Evolutionary conservation across 2,797 vertebrate genomes (phyloP).

Genomic region (Eleutherodactylus coqui): DNA sequence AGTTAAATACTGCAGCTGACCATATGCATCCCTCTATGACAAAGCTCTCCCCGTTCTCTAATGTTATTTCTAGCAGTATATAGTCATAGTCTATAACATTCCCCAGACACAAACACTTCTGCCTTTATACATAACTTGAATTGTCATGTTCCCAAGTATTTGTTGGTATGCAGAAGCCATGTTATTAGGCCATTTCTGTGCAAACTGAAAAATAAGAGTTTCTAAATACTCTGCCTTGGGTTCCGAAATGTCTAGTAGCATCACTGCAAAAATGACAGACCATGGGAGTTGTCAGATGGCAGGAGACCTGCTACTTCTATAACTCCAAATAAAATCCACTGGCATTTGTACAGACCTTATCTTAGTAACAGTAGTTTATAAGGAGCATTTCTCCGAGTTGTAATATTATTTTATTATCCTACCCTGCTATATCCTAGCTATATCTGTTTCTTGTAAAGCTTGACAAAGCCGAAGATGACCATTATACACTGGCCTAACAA

Average conservation of each 20-base stretch:
- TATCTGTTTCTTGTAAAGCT: too few species aligned
- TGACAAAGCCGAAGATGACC: too few species aligned
- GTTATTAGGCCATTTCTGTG: background rate
- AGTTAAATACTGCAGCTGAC: too few species aligned
- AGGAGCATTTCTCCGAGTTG: too few species aligned
- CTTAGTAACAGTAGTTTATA: too few species aligned
- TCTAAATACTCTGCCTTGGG: background rate
- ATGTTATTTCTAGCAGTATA: too few species aligned
- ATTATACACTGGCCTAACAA: too few species aligned
- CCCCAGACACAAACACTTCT: background rate
- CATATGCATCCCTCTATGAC: too few species aligned
- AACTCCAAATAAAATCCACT: background rate
- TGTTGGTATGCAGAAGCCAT: background rate
- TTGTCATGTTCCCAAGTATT: background rate
- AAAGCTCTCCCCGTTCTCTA: too few species aligned
- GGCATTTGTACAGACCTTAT: background rate
- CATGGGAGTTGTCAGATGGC: background rate
- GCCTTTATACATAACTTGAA: background rate
- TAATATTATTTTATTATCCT: too few species aligned
- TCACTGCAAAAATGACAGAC: background rate
- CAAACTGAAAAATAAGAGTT: background rate
- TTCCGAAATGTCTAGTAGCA: background rate
- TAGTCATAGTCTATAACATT: background rate
- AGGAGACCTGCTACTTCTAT: background rate
- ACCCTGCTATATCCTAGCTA: too few species aligned